Conservation (phyloP, 53 echinoderm and acorn worm genomes). For the Temnopleurus reevesii region DNA sequence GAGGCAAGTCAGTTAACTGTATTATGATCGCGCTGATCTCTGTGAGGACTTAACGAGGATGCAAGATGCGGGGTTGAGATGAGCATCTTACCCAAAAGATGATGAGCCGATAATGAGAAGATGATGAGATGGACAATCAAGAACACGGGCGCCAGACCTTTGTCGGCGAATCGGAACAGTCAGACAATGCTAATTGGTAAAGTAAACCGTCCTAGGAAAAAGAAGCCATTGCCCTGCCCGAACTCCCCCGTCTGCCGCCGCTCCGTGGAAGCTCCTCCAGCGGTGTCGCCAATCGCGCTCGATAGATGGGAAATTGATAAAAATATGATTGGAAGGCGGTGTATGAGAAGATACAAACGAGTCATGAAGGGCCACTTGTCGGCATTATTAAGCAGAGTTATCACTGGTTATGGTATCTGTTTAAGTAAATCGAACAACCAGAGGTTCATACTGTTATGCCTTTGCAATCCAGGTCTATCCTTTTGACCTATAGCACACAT, state of each 20-base stretch:
- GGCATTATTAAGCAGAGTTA: not conserved
- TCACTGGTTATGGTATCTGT: constrained; percentile 22
- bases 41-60: not conserved
- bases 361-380: not conserved
- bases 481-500: no score
- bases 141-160: constrained; percentile 49
- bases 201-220: not conserved
- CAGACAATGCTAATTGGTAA: constrained; percentile 54
- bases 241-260: not conserved
- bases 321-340: not conserved
- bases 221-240: not conserved
- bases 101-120: constrained; percentile 42
- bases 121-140: constrained; percentile 43
- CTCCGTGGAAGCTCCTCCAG: not conserved
- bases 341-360: not conserved
- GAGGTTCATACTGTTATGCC: not conserved
- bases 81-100: constrained; percentile 21
- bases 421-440: constrained; percentile 11
- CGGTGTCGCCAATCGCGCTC: not conserved
- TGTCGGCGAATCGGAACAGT: constrained; percentile 39
- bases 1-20: constrained; percentile 54
- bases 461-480: not conserved
- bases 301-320: constrained; percentile 19
- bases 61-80: constrained; percentile 4
- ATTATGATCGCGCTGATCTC: constrained; percentile 39